Percentiles rank a stretch among this genome's conserved stretches.
phyloP scores from a whole-genome alignment of 2,113 vertebrate genomes.

The rabbit (Oryctolagus cuniculus) region DNA sequence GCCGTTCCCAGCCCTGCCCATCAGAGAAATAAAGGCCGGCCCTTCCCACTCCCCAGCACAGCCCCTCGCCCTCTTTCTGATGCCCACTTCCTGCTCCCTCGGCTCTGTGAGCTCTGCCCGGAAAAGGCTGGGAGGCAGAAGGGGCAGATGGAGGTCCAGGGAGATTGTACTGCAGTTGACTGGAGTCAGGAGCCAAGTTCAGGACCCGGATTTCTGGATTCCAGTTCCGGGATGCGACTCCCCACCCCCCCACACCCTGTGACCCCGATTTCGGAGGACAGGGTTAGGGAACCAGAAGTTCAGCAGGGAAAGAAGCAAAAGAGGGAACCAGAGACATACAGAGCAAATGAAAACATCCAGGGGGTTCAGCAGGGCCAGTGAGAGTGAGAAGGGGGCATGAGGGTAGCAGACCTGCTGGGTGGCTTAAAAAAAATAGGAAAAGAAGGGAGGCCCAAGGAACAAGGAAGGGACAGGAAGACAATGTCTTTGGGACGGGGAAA shows the following conservation, averaged over 20 bases:
- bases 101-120: not conserved
- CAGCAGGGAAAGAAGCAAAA: slow-evolving; percentile 2
- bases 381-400: not conserved
- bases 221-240: not conserved
- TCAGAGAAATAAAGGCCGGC: slow-evolving; percentile 30
- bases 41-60: not conserved
- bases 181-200: not conserved
- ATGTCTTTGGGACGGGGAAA: not conserved
- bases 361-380: not conserved
- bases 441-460: slow-evolving; percentile 15
- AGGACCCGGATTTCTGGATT: not conserved
- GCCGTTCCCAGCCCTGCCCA: not conserved
- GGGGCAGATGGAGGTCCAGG: not conserved
- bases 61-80: not conserved
- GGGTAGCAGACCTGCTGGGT: not conserved
- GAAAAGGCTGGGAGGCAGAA: not conserved
- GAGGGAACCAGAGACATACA: not conserved
- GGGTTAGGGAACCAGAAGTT: not conserved
- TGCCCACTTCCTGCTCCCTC: not conserved
- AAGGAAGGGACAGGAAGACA: slow-evolving; percentile 55
- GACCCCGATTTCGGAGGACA: not conserved
- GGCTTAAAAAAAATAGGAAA: slow-evolving; percentile 14
- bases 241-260: not conserved
- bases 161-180: not conserved
- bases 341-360: not conserved